Conservation (phyloP, 2,888 invertebrate species). For the Priocnemis perturbator region DNA sequence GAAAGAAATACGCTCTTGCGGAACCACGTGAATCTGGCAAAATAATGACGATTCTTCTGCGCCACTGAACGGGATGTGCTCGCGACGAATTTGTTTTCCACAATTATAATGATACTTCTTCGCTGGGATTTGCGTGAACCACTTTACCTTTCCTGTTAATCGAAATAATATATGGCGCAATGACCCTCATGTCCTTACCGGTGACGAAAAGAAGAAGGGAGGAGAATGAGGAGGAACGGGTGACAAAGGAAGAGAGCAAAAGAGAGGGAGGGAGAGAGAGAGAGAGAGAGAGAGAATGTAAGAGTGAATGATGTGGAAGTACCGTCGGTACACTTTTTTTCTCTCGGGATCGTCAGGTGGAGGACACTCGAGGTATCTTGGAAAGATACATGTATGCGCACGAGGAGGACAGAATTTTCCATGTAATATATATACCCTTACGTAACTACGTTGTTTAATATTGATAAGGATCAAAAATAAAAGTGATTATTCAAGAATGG, state of each 20-base stretch:
- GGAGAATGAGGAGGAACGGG: conserved; percentile 1
- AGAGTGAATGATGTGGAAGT: conserved; percentile 8
- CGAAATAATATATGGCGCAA: conserved; percentile 12
- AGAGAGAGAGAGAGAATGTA: conserved; percentile 10
- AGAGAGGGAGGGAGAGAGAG: conserved; percentile 5
- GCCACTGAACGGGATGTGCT: not conserved
- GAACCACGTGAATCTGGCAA: too few species aligned
- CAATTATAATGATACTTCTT: not conserved
- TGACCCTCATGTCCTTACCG: conserved; percentile 18
- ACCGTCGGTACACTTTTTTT: conserved; percentile 40
- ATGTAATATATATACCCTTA: conserved; percentile 73
- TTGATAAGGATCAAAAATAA: conserved; percentile 73
- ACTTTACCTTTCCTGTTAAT: conserved; percentile 17
- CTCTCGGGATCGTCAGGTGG: conserved; percentile 43
- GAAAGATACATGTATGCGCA: conserved; percentile 56
- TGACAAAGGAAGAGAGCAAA: not conserved
- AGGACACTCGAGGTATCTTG: conserved; percentile 50
- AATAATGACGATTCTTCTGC: conserved; percentile 1
- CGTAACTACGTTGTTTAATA: conserved; percentile 74
- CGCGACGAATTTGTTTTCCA: not conserved
- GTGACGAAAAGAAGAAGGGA: not conserved
- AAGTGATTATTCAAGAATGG: conserved; percentile 69
- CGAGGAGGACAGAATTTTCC: conserved; percentile 69
- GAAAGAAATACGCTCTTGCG: too few species aligned
- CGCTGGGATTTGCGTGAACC: conserved; percentile 3